phyloP scores from a whole-genome alignment of 2,797 vertebrate genomes.

The Fundulus diaphanus region DNA sequence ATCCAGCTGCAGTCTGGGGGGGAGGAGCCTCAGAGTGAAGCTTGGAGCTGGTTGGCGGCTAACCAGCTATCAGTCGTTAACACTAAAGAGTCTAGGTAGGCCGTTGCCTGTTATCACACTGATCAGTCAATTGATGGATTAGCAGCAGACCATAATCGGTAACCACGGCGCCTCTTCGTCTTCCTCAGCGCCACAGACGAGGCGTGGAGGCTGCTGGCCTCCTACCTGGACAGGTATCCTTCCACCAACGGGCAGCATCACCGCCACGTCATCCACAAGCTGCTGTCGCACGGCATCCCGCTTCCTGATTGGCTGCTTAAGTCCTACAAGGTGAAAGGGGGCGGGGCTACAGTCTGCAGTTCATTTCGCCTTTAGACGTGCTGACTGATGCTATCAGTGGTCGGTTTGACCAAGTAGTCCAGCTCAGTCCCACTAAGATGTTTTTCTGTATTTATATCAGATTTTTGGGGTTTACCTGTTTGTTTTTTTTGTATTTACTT shows the following conservation, averaged over 20 bases:
- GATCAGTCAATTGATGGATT: neutral
- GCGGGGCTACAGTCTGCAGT: neutral
- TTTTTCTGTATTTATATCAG: too few species aligned
- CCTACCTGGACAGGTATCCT: conserved; percentile 86
- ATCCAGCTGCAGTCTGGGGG: conserved; percentile 91
- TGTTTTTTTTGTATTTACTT: too few species aligned
- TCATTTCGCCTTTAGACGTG: neutral
- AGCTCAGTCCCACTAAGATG: neutral
- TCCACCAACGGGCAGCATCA: conserved; percentile 87
- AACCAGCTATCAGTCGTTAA: conserved; percentile 91
- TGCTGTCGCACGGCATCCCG: conserved; percentile 89
- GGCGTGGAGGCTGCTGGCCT: conserved; percentile 90
- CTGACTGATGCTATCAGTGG: neutral
- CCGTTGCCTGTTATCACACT: neutral
- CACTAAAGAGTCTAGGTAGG: conserved; percentile 93
- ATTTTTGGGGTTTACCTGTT: too few species aligned
- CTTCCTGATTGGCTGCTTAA: conserved; percentile 93
- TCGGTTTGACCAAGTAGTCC: neutral
- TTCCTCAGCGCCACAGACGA: conserved; percentile 89
- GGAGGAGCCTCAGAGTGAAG: conserved; percentile 87
- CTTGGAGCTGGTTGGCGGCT: conserved; percentile 93
- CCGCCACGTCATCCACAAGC: conserved; percentile 90
- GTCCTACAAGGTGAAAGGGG: conserved; percentile 89
- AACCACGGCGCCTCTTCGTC: neutral
- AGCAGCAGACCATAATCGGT: neutral